Conservation (phyloP, 2,113 vertebrate genomes). For the Ptilonorhynchus violaceus region DNA sequence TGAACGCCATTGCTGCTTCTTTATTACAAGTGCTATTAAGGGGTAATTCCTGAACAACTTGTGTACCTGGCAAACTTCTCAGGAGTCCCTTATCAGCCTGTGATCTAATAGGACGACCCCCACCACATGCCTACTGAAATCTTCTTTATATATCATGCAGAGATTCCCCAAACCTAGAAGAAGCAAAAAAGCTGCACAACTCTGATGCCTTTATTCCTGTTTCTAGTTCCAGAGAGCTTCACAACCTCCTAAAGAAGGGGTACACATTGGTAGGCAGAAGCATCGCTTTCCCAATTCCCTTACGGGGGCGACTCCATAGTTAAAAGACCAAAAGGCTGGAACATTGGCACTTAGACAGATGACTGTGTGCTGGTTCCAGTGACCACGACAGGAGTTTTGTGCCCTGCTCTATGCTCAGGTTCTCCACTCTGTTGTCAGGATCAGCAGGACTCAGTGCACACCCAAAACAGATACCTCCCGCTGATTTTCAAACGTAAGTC, state of each 20-base stretch:
- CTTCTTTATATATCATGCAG: background rate
- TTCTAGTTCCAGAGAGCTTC: background rate
- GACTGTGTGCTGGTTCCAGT: background rate
- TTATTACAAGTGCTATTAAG: background rate
- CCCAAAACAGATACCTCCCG: background rate
- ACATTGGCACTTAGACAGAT: background rate
- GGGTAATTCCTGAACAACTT: background rate
- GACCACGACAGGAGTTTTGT: background rate
- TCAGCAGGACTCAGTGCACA: background rate
- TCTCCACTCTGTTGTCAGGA: background rate
- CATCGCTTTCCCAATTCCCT: background rate
- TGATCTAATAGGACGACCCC: background rate
- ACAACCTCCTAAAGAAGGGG: background rate
- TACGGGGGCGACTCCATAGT: fast-evolving
- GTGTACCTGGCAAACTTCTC: background rate
- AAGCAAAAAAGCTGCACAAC: background rate
- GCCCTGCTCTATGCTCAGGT: background rate
- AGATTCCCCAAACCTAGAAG: background rate
- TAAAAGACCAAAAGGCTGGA: background rate
- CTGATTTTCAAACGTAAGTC: background rate
- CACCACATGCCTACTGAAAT: background rate
- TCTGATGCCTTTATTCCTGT: background rate
- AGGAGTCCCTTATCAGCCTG: background rate
- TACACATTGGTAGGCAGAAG: background rate
- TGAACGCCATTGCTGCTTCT: background rate